Percentiles rank a stretch among this genome's conserved stretches.
Evolutionary conservation across 2,888 invertebrate genomes (phyloP).

Genomic region (Nowickia ferox): DNA sequence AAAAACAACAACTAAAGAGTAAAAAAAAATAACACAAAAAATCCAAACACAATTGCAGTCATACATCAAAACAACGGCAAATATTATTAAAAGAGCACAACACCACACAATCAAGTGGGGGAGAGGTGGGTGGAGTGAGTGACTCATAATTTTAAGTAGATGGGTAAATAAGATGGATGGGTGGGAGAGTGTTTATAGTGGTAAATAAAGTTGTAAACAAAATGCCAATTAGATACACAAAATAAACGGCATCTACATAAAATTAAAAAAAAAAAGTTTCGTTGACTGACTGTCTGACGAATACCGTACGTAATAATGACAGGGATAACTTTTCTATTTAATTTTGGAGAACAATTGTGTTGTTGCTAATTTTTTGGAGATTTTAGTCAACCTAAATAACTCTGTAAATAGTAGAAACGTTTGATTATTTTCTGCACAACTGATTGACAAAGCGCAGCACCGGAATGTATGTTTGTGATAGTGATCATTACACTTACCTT

Average conservation of each 20-base stretch:
- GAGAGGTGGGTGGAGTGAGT: neutral
- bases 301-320: constrained; percentile 7
- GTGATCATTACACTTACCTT: neutral
- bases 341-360: neutral
- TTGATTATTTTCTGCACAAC: neutral
- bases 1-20: constrained; percentile 3
- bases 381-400: neutral
- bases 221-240: constrained; percentile 35
- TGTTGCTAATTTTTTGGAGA: constrained; percentile 15
- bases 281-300: neutral
- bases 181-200: constrained; percentile 1
- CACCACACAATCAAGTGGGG: neutral
- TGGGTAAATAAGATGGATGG: neutral
- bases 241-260: neutral
- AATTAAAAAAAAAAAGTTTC: neutral
- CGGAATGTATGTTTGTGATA: neutral
- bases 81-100: constrained; percentile 21
- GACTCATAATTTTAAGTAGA: constrained; percentile 48
- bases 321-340: constrained; percentile 25
- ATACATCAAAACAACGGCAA: constrained; percentile 43
- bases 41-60: constrained; percentile 40
- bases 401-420: neutral
- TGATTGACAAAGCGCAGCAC: neutral
- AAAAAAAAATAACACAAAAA: neutral
- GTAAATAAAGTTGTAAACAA: constrained; percentile 55